phyloP scores from a whole-genome alignment of 2,113 vertebrate species.

The Fulmarus glacialis region DNA sequence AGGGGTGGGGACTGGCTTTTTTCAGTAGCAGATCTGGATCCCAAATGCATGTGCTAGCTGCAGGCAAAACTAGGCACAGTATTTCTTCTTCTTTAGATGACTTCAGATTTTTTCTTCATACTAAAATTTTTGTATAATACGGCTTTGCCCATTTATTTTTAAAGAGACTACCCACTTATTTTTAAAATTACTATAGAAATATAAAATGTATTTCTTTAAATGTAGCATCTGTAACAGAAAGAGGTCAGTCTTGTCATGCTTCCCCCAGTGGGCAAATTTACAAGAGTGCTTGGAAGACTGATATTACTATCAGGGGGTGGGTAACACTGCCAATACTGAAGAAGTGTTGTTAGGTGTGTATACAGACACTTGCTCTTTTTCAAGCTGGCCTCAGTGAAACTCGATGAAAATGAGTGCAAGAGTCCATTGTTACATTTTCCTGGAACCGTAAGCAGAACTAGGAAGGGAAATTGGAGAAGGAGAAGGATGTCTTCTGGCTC shows the following conservation, averaged over 20 bases:
- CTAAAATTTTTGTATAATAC: neutral
- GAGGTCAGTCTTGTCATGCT: neutral
- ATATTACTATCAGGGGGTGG: neutral
- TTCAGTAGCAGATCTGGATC: neutral
- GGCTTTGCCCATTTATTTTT: neutral
- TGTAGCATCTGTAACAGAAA: neutral
- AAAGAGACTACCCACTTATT: neutral
- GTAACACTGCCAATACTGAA: neutral
- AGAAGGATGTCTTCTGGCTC: neutral
- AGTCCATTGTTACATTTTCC: neutral
- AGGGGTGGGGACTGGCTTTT: neutral
- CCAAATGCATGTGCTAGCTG: neutral
- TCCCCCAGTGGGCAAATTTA: neutral
- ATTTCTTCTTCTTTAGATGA: neutral
- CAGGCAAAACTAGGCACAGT: neutral
- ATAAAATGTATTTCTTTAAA: neutral
- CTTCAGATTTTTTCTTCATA: neutral
- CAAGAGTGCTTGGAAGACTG: neutral
- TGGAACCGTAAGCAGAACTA: neutral
- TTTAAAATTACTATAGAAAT: neutral
- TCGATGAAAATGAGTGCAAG: neutral
- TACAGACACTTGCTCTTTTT: neutral
- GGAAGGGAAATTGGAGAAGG: neutral
- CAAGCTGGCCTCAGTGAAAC: neutral
- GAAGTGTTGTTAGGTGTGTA: neutral